A percentile compares a stretch with the other conserved stretches of the same genome.
Conservation (phyloP, 2,888 invertebrate genomes). For the Cordylochernes scorpioides region DNA sequence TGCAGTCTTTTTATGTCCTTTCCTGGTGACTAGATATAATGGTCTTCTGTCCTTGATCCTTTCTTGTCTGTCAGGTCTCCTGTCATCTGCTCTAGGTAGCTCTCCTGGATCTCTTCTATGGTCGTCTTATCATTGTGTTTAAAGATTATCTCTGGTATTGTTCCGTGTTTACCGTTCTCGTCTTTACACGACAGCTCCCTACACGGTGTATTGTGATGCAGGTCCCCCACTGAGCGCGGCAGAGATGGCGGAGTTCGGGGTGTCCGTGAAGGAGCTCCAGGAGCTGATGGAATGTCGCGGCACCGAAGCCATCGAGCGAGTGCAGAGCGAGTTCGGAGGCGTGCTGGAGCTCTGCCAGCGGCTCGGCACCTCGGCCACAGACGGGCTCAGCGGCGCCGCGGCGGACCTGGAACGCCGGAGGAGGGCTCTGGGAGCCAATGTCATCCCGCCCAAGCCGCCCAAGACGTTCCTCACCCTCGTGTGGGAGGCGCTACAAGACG, state of each 20-base stretch:
- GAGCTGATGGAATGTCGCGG: constrained; percentile 96
- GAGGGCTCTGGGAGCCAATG: constrained; percentile 89
- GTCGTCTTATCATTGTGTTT: no score
- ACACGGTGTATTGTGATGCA: no score
- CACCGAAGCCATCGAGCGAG: constrained; percentile 65
- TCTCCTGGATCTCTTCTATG: no score
- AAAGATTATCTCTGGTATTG: no score
- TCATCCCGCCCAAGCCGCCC: constrained; percentile 95
- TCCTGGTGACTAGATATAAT: no score
- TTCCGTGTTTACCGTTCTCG: no score
- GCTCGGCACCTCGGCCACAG: constrained; percentile 82
- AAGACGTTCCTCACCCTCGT: constrained; percentile 94
- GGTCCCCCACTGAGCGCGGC: no score
- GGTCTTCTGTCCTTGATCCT: no score
- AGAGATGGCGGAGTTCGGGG: constrained; percentile 34
- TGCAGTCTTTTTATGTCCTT: no score
- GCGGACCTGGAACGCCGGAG: constrained; percentile 72
- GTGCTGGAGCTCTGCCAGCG: constrained; percentile 71
- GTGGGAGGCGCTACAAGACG: constrained; percentile 98
- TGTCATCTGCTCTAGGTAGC: no score
- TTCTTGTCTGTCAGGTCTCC: no score
- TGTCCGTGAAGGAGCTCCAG: constrained; percentile 81
- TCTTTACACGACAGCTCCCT: no score
- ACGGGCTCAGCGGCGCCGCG: constrained; percentile 62
- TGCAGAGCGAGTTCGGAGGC: constrained; percentile 56